A percentile compares a stretch with the other conserved stretches of the same genome.
phyloP scores from a whole-genome alignment of 2,113 vertebrate species.

The Corvus cornix region DNA sequence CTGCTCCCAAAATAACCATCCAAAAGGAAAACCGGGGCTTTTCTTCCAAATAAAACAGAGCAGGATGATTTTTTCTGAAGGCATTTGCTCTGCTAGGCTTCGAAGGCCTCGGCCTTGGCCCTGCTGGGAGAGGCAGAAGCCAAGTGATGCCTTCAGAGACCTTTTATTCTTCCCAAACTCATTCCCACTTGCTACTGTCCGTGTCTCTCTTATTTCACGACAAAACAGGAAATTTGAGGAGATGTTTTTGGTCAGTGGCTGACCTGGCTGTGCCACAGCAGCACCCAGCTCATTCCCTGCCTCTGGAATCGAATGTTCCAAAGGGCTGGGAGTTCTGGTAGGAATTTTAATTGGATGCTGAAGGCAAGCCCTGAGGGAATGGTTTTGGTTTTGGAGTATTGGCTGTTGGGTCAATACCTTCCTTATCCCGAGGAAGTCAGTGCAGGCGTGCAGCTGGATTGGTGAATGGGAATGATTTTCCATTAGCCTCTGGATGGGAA shows the following conservation, averaged over 20 bases:
- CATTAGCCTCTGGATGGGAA: background rate
- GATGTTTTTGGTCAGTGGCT: background rate
- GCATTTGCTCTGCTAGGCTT: background rate
- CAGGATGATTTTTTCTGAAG: background rate
- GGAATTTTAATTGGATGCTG: background rate
- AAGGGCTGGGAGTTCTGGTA: background rate
- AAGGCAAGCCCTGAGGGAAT: background rate
- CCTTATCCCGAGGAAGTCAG: background rate
- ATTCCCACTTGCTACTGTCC: background rate
- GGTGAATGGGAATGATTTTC: background rate
- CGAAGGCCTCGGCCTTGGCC: accelerated
- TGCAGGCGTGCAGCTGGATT: background rate
- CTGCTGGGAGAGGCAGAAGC: background rate
- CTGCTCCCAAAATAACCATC: background rate
- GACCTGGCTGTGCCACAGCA: background rate
- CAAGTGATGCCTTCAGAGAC: background rate
- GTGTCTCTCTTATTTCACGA: background rate
- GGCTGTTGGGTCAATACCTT: background rate
- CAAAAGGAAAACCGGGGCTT: background rate
- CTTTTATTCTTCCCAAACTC: background rate
- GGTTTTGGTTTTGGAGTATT: background rate
- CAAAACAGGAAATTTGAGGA: background rate
- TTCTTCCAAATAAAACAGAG: too few species aligned
- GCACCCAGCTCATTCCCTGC: background rate
- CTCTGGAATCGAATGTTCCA: background rate